Evolutionary conservation across 2,797 vertebrate species (phyloP).

Genomic region (Alosa sapidissima): DNA sequence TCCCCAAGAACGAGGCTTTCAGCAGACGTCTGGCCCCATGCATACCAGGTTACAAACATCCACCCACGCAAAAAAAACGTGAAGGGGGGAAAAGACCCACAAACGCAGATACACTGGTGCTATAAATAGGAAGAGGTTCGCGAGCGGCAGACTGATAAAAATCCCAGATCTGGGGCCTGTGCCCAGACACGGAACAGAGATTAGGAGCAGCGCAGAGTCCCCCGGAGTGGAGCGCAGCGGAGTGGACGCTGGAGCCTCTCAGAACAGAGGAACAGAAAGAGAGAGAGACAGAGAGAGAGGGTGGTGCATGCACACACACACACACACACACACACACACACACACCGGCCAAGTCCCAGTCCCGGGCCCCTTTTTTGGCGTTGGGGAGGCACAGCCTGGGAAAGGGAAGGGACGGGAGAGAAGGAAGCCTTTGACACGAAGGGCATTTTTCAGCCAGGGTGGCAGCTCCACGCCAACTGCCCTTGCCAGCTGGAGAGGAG

Average conservation of each 20-base stretch:
- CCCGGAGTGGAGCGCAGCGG: not conserved
- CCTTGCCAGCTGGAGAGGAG: conserved; percentile 54
- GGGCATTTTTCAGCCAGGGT: conserved; percentile 67
- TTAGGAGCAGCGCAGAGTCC: not conserved
- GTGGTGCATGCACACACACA: not conserved
- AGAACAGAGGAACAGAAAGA: not conserved
- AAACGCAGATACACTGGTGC: not conserved
- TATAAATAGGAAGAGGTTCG: not conserved
- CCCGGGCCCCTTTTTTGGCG: conserved; percentile 49
- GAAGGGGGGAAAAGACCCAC: not conserved
- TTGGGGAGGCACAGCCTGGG: conserved; percentile 47
- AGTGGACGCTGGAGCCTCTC: too few species aligned
- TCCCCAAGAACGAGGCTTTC: not conserved
- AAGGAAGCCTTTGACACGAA: conserved; percentile 66
- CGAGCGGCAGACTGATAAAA: not conserved
- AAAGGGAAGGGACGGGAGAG: conserved; percentile 56
- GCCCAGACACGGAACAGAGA: not conserved
- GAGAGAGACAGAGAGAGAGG: not conserved
- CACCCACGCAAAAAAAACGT: not conserved
- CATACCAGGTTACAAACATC: conserved; percentile 16
- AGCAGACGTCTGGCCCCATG: not conserved
- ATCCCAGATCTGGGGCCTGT: not conserved
- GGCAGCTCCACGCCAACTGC: conserved; percentile 63
- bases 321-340: conserved; percentile 55
- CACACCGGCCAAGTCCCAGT: conserved; percentile 45